phyloP scores from a whole-genome alignment of 2,113 vertebrate genomes.

The Oreochromis spilurus region DNA sequence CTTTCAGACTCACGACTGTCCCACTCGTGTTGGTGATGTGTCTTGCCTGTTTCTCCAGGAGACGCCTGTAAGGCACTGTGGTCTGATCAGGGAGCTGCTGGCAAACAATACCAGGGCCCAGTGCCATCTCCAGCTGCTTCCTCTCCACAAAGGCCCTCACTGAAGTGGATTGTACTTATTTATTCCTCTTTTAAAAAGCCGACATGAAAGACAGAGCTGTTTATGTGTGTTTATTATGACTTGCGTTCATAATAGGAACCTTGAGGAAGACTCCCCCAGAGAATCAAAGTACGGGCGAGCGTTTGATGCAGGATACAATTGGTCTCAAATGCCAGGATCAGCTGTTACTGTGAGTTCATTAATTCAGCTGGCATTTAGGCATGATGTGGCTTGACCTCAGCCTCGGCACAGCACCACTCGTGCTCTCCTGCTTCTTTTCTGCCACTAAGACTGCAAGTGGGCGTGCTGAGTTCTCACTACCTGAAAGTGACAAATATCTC shows the following conservation, averaged over 20 bases:
- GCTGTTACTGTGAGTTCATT: constrained; percentile 2
- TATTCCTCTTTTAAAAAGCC: constrained; percentile 49
- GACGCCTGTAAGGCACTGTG: constrained; percentile 38
- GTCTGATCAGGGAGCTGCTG: constrained; percentile 39
- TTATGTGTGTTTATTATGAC: constrained; percentile 60
- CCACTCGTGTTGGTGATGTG: constrained; percentile 29
- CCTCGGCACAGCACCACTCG: not conserved
- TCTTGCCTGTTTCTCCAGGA: not conserved
- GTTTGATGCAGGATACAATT: constrained; percentile 35
- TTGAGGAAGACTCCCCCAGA: constrained; percentile 24
- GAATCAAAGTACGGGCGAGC: constrained; percentile 35
- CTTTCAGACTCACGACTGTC: not conserved
- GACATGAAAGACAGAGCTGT: constrained; percentile 53
- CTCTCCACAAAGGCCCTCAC: constrained; percentile 41
- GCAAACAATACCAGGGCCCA: constrained; percentile 60
- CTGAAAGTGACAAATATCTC: not conserved
- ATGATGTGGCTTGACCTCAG: not conserved
- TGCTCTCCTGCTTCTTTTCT: not conserved
- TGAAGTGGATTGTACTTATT: constrained; percentile 55
- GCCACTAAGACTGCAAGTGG: not conserved
- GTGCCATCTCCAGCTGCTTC: constrained; percentile 69
- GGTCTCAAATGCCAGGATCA: constrained; percentile 4
- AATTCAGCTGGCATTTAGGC: constrained; percentile 1
- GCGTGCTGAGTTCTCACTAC: not conserved
- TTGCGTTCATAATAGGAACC: constrained; percentile 28